These are phyloP conservation scores for Opisthocomus hoazin DNA, from an alignment of 2,113 vertebrate genomes.

Conservation along the genomic window DNA sequence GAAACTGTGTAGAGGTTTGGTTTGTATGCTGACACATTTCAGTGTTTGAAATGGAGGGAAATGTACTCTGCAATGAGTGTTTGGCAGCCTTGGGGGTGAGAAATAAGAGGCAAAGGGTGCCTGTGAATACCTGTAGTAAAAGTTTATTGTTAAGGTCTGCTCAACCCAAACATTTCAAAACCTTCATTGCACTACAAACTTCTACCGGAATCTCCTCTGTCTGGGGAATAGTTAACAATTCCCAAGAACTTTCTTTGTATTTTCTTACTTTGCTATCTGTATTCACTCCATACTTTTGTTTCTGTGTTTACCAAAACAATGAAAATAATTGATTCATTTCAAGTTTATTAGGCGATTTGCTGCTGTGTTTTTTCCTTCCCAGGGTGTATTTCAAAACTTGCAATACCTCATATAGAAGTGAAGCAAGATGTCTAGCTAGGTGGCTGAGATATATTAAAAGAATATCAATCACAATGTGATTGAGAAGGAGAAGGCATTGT, in stretches of 20 bases:
- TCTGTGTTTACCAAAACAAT: neutral
- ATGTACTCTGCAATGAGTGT: neutral
- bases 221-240: neutral
- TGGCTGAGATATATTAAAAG: neutral
- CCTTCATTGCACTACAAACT: neutral
- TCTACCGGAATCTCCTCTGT: rapidly evolving
- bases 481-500: neutral
- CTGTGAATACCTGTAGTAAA: neutral
- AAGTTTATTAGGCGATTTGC: neutral
- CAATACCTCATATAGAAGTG: neutral
- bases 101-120: neutral
- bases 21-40: neutral
- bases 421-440: neutral
- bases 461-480: neutral
- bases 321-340: neutral
- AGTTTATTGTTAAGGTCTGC: neutral
- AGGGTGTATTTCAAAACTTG: neutral
- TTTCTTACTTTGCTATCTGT: neutral
- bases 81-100: neutral
- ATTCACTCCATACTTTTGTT: neutral
- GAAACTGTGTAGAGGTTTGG: neutral
- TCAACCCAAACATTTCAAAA: neutral
- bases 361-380: neutral
- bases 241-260: neutral
- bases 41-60: neutral